Conservation (phyloP, 2,888 invertebrate species). For the Steinernema carpocapsae region DNA sequence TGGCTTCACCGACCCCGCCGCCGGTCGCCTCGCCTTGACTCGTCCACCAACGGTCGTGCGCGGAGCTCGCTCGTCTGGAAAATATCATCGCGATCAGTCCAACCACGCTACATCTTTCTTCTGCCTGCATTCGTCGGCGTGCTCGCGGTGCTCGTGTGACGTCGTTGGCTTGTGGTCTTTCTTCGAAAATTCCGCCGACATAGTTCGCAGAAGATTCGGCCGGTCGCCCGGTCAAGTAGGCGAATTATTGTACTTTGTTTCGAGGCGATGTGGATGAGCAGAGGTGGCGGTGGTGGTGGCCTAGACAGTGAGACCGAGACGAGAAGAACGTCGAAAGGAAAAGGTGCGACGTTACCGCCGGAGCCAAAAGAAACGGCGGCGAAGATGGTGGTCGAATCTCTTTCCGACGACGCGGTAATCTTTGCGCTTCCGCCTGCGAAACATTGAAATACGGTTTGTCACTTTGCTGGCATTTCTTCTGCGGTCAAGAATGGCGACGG, state of each 20-base stretch:
- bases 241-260: slow-evolving; percentile 29
- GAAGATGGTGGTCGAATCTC: neutral
- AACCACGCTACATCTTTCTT: slow-evolving; percentile 21
- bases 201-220: slow-evolving; percentile 25
- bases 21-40: neutral
- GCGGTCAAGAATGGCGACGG: neutral
- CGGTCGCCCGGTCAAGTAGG: slow-evolving; percentile 21
- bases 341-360: neutral
- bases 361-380: neutral
- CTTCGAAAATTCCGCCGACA: slow-evolving; percentile 24
- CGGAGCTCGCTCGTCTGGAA: slow-evolving; percentile 25
- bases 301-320: slow-evolving; percentile 29
- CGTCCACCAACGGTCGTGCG: neutral
- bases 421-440: slow-evolving; percentile 20
- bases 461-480: neutral
- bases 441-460: slow-evolving; percentile 17
- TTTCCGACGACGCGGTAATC: neutral
- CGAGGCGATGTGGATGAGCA: too few species aligned
- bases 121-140: neutral
- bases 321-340: neutral
- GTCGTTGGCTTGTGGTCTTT: slow-evolving; percentile 30
- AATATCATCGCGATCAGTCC: slow-evolving; percentile 18
- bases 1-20: too few species aligned
- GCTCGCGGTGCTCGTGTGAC: slow-evolving; percentile 19
- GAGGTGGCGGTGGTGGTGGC: slow-evolving; percentile 4